phyloP scores from a whole-genome alignment of 2,113 vertebrate genomes.

The Psilopsiagon aurifrons region DNA sequence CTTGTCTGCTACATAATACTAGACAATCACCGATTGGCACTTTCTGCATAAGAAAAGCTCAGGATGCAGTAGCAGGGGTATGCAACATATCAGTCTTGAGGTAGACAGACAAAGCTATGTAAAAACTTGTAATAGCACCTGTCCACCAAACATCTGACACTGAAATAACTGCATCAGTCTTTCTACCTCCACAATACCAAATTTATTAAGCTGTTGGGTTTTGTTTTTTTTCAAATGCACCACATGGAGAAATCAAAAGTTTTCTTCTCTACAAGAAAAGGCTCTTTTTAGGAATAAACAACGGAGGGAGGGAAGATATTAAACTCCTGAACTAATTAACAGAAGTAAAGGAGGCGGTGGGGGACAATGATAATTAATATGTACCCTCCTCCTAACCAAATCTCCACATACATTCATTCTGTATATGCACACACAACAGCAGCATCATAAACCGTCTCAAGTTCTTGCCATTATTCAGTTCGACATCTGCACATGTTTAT shows the following conservation, averaged over 20 bases:
- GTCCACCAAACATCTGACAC: slow-evolving; percentile 11
- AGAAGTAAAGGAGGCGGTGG: slow-evolving; percentile 64
- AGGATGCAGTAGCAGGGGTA: background rate
- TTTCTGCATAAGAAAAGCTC: slow-evolving; percentile 31
- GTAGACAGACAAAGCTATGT: slow-evolving; percentile 21
- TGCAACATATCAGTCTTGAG: background rate
- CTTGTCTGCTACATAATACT: background rate
- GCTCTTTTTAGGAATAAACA: slow-evolving; percentile 61
- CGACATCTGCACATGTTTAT: slow-evolving; percentile 97
- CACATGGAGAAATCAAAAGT: slow-evolving; percentile 52
- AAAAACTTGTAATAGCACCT: slow-evolving; percentile 34
- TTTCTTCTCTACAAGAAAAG: slow-evolving; percentile 40
- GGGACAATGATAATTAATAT: slow-evolving; percentile 80
- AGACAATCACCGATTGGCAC: background rate
- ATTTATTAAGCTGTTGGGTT: slow-evolving; percentile 1
- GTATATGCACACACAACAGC: slow-evolving; percentile 84
- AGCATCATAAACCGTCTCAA: slow-evolving; percentile 87
- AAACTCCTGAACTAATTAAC: slow-evolving; percentile 81
- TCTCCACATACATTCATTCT: slow-evolving; percentile 79
- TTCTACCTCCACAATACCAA: slow-evolving; percentile 8
- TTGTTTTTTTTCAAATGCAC: background rate
- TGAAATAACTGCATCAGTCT: slow-evolving; percentile 12
- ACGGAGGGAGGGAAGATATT: slow-evolving; percentile 71
- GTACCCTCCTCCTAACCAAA: slow-evolving; percentile 76
- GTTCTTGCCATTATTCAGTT: slow-evolving; percentile 88